Conservation (phyloP, 2,888 invertebrate genomes). For the Pyrrhosoma nymphula region DNA sequence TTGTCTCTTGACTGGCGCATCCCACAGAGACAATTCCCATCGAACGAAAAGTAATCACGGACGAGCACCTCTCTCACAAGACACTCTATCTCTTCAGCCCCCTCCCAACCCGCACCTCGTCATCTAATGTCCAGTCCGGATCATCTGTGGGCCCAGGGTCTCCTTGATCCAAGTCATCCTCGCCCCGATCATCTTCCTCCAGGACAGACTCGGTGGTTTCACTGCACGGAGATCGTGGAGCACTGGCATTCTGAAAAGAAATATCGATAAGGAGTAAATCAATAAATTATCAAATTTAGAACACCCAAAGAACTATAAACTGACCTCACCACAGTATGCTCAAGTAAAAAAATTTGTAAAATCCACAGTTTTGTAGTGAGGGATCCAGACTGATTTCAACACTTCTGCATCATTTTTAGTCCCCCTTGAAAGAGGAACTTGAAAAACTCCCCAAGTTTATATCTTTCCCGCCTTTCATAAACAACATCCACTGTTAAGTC, state of each 20-base stretch:
- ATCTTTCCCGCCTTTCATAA: too few species aligned
- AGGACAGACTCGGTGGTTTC: conserved; percentile 81
- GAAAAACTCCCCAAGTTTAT: too few species aligned
- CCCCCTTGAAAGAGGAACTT: too few species aligned
- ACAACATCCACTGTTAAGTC: too few species aligned
- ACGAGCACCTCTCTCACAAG: neutral
- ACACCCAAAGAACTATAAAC: neutral
- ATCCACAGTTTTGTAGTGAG: too few species aligned
- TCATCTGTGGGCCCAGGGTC: conserved; percentile 87
- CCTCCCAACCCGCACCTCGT: conserved; percentile 77
- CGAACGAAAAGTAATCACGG: neutral
- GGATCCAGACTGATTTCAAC: too few species aligned
- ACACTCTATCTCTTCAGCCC: conserved; percentile 71
- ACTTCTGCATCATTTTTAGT: too few species aligned
- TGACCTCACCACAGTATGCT: too few species aligned
- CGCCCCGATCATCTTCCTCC: conserved; percentile 81
- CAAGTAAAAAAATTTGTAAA: too few species aligned
- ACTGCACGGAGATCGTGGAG: conserved; percentile 78
- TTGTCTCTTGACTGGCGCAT: conserved; percentile 23
- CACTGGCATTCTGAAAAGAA: conserved; percentile 74
- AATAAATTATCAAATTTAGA: neutral
- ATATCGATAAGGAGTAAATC: neutral
- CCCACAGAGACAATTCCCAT: conserved; percentile 8
- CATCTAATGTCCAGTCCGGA: conserved; percentile 87
- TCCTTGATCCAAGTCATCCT: conserved; percentile 35